Conservation (phyloP, 2,797 vertebrate genomes). For the Neosilurus mollespiculum region DNA sequence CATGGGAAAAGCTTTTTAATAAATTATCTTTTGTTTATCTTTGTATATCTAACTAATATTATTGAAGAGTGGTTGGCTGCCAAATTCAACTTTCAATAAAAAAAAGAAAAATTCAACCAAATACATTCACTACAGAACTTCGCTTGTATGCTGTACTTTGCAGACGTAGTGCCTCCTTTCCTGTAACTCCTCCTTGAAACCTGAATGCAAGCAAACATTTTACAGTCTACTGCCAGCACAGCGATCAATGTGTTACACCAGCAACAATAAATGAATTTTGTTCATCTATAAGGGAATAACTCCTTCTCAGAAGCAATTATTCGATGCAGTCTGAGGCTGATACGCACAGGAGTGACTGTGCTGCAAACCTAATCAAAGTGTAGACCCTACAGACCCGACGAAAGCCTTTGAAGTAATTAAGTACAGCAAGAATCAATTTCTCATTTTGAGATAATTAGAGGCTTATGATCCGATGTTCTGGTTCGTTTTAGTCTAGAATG, state of each 20-base stretch:
- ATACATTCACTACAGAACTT: not conserved
- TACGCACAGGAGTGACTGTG: slow-evolving; percentile 36
- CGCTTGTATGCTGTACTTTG: not conserved
- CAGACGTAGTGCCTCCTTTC: not conserved
- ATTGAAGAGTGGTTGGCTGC: not conserved
- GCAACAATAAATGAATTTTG: slow-evolving; percentile 46
- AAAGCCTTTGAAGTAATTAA: slow-evolving; percentile 50
- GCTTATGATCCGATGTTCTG: slow-evolving; percentile 42
- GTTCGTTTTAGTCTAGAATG: slow-evolving; percentile 35
- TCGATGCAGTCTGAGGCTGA: slow-evolving; percentile 39
- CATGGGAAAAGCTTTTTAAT: slow-evolving; percentile 1
- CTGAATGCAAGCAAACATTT: slow-evolving; percentile 56
- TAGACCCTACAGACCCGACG: slow-evolving; percentile 43
- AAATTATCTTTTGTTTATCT: not conserved
- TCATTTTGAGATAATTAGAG: slow-evolving; percentile 55
- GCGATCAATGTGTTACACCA: slow-evolving; percentile 52
- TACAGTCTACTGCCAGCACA: slow-evolving; percentile 40
- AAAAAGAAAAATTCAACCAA: not conserved
- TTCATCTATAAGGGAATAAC: slow-evolving; percentile 43
- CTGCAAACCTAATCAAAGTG: slow-evolving; percentile 46
- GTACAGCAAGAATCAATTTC: slow-evolving; percentile 55
- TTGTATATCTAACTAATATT: not conserved
- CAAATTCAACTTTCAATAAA: not conserved
- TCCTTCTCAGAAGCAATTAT: slow-evolving; percentile 49
- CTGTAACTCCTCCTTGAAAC: slow-evolving; percentile 50